phyloP scores from a whole-genome alignment of 2,797 vertebrate species.

The Tragelaphus oryx region DNA sequence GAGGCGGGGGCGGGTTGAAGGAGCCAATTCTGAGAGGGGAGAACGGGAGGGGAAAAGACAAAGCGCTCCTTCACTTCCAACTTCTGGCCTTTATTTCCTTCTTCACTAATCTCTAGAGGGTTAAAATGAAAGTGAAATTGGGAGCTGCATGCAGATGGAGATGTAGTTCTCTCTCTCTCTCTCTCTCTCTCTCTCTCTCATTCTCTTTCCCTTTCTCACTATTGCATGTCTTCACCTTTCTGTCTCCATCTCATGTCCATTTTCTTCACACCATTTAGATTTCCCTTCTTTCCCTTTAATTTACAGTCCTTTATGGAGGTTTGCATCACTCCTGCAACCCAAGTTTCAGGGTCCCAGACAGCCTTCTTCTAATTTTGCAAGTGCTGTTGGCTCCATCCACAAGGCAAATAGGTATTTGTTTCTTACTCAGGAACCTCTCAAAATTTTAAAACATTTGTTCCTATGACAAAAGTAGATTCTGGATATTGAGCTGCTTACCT shows the following conservation, averaged over 20 bases:
- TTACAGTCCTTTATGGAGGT: neutral
- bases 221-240: neutral
- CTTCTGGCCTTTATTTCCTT: neutral
- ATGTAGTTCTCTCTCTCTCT: neutral
- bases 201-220: neutral
- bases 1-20: too few relatives aligned
- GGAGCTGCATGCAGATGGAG: neutral
- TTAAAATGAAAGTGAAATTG: neutral
- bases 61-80: neutral
- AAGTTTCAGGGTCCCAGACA: too few relatives aligned
- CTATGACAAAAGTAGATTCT: neutral
- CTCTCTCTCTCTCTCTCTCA: neutral
- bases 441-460: neutral
- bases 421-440: neutral
- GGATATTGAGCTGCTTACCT: too few relatives aligned
- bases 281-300: neutral
- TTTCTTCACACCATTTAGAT: neutral
- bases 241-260: neutral
- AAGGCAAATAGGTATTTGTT: neutral
- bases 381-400: neutral
- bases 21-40: too few relatives aligned
- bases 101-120: neutral
- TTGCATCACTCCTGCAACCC: neutral
- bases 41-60: neutral
- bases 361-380: neutral